Base-by-base conservation (phyloP, 2,888 invertebrate genomes). In the Stomorhina lunata region DNA sequence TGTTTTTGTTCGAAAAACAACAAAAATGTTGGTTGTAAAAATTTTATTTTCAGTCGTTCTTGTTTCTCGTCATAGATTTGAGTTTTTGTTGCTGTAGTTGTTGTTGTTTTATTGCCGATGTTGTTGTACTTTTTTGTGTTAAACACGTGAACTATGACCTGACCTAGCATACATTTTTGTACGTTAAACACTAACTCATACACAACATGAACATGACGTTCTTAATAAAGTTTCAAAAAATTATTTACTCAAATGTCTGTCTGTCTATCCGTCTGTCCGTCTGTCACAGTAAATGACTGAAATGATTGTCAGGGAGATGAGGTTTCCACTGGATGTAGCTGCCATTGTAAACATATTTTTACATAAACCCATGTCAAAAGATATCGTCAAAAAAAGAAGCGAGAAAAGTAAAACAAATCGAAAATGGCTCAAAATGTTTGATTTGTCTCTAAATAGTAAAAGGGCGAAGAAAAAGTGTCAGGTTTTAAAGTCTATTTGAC, bases 121-220 rank as follows among this genome's bases (percentile, higher is more conserved):
- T 48, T 55, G 40, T 45, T 45, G 45, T 48, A n/a, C n/a, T n/a
- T n/a, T n/a, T n/a, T n/a, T n/a, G n/a, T 69, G 65, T 76, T 43
- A 81, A 85, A 85, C 86, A 86, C 85, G 85, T 86, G 87, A 87
- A 87, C 87, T 86, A 81, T 85, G 85, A 86, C 86, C 87, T 87
- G 87, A 87, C 87, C 87, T 87, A 86, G 85, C 87, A 87, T 84
- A 87, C 87, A 57, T 80, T 75, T 65, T 48, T 59, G 29, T 50
- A n/a, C 17, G 57, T 72, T 72, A 27, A 25, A 32, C 25, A 48
- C 43, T n/a, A n/a, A 17, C 27, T 53, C 27, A 27, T n/a, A 45
- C 22, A 61, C 37, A 61, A 63, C n/a, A n/a, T n/a, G n/a, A n/a
- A n/a, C n/a, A n/a, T n/a, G n/a, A n/a, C n/a, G n/a, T n/a, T 65